These are phyloP conservation scores for Antennarius maculatus DNA, from an alignment of 2,797 vertebrate species.

Conservation along the genomic window DNA sequence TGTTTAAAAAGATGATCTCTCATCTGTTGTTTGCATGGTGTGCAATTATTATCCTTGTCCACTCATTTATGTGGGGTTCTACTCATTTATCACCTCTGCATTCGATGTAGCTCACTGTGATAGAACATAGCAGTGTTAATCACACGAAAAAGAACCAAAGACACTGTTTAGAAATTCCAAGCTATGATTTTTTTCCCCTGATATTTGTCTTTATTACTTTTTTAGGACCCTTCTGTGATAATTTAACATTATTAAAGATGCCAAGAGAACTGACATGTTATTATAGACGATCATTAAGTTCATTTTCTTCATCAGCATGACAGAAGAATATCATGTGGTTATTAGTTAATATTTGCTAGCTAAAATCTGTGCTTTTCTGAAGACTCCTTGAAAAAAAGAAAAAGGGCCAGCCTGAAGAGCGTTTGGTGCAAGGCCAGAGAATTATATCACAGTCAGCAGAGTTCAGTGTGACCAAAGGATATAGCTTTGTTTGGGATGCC, in stretches of 20 bases:
- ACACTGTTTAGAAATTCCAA: background rate
- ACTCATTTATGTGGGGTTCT: no score
- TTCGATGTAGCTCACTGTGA: background rate
- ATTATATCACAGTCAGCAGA: conserved; percentile 20
- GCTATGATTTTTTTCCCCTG: background rate
- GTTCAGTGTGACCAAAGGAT: conserved; percentile 34
- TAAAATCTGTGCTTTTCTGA: conserved; percentile 3
- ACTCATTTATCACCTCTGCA: background rate
- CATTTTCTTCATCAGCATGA: background rate
- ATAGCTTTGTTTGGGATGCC: conserved; percentile 15
- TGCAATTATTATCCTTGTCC: background rate
- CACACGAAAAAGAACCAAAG: no score
- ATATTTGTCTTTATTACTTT: background rate
- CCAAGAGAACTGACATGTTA: background rate
- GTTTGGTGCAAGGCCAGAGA: background rate
- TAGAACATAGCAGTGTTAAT: no score
- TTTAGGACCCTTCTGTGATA: background rate
- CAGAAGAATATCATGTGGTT: background rate
- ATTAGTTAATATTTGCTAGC: background rate
- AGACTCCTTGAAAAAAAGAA: background rate
- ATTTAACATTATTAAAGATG: background rate
- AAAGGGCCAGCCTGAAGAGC: conserved; percentile 12
- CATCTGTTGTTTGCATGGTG: background rate
- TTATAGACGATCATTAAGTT: background rate
- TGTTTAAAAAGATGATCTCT: background rate